Evolutionary conservation across 2,888 invertebrate species (phyloP), one percentile per base, ranked within the genome.

Genomic region (Smittia aterrima): DNA sequence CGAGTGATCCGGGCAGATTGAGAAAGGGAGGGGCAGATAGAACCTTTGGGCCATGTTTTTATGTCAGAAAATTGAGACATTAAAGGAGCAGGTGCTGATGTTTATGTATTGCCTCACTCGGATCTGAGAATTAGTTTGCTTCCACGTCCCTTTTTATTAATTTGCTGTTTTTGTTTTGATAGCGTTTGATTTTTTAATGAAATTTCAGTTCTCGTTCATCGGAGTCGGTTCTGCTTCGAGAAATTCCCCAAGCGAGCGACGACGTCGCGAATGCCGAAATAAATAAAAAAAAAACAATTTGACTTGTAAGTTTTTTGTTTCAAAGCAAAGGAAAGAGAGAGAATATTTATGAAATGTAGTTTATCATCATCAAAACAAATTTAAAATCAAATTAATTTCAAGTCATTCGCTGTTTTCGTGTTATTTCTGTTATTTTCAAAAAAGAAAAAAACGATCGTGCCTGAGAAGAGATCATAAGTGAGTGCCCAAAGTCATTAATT

Each of bases 301-400:
- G 16, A 47, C 11, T 47, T 47, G 11, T 47, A n/a, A n/a, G 47
- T 47, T 47, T 58, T 58, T 58, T 7, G 6, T 20, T 18, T 11
- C 6, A 47, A 47, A n/a, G n/a, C 4, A 47, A 47, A 2, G 18
- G 16, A 18, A 4, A 16, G 53, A 4, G 53, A 16, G 53, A 47
- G 58, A 58, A 58, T 9, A 58, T 20, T 22, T 58, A 58, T 58
- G 22, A 18, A 58, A 58, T 18, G 22, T 58, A 58, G 20, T 58
- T 58, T 58, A 41, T 67, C 67, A 67, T 41, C 67, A 67, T 66
- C 66, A 67, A 67, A 22, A 24, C 67, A 67, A 41, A 67, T 66
- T 66, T 67, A 58, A 58, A 58, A 58, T 58, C 58, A 58, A 58
- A 58, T 58, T 58, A 58, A 58, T 58, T 58, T 58, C 58, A 18